phyloP scores from a whole-genome alignment of 2,888 invertebrate species.

The Drosophila gaucha region DNA sequence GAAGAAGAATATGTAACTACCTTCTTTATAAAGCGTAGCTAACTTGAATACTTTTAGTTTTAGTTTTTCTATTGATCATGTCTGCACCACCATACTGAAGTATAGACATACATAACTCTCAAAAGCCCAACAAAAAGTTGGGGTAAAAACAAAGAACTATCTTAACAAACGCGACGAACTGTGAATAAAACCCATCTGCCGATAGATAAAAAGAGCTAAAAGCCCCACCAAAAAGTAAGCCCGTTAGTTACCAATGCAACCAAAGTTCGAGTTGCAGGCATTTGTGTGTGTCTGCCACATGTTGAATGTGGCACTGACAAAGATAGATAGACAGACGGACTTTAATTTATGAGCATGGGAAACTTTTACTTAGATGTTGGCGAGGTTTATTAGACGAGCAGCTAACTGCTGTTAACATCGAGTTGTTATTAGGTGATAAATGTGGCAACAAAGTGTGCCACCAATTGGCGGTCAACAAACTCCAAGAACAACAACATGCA shows the following conservation, averaged over 20 bases:
- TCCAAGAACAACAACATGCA: conserved; percentile 4
- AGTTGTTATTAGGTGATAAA: conserved; percentile 26
- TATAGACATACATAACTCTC: not conserved
- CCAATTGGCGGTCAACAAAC: conserved; percentile 8
- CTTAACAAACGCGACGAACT: conserved; percentile 3
- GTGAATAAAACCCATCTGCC: conserved; percentile 1
- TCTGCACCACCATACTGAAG: too few species aligned
- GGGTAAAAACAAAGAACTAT: not conserved
- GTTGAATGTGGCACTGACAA: conserved; percentile 19
- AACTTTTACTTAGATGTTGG: conserved; percentile 37
- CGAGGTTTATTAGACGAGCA: conserved; percentile 15
- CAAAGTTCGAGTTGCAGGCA: conserved; percentile 22
- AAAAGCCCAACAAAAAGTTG: too few species aligned
- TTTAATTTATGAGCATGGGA: conserved; percentile 30
- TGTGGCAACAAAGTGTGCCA: conserved; percentile 30
- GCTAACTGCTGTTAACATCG: conserved; percentile 33
- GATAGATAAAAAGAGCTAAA: conserved; percentile 15
- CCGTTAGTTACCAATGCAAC: conserved; percentile 24
- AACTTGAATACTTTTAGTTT: too few species aligned
- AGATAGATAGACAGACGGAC: not conserved
- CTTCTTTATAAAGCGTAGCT: too few species aligned
- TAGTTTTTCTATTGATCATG: too few species aligned
- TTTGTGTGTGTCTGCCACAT: conserved; percentile 9
- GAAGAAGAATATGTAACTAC: too few species aligned
- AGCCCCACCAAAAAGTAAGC: conserved; percentile 4